Evolutionary conservation across 2,888 invertebrate genomes (phyloP).

Genomic region (Axea sp.): DNA sequence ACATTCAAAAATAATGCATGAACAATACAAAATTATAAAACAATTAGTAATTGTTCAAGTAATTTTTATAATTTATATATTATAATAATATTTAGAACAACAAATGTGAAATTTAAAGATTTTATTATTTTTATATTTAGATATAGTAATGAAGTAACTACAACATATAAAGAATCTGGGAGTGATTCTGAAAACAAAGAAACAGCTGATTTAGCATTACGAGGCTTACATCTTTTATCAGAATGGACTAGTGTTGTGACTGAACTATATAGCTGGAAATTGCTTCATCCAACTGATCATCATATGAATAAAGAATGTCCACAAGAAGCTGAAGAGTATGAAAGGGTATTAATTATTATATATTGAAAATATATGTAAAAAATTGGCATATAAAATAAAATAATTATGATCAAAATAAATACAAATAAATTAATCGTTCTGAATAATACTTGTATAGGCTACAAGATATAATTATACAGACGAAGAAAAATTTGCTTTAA

Average conservation of each 20-base stretch:
- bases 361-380: no score
- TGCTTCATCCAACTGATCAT: slow-evolving; percentile 98
- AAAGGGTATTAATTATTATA: slow-evolving; percentile 88
- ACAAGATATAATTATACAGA: slow-evolving; percentile 98
- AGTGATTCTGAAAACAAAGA: slow-evolving; percentile 95
- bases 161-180: slow-evolving; percentile 95
- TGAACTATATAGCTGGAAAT: slow-evolving; percentile 98
- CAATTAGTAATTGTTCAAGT: no score
- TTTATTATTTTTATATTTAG: no score
- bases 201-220: slow-evolving; percentile 93
- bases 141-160: slow-evolving; percentile 86
- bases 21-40: no score
- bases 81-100: no score
- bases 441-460: slow-evolving; percentile 82
- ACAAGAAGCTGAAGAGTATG: slow-evolving; percentile 98
- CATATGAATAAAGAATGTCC: slow-evolving; percentile 97
- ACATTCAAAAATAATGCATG: no score
- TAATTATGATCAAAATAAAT: no score
- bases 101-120: no score
- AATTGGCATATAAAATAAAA: no score
- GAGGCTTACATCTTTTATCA: slow-evolving; percentile 95
- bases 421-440: not conserved
- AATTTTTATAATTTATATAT: no score
- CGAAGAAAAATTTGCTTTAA: slow-evolving; percentile 98
- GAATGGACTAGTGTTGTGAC: slow-evolving; percentile 99